Conservation (phyloP, 1,140 invertebrate genomes). For the Carposina sasakii region DNA sequence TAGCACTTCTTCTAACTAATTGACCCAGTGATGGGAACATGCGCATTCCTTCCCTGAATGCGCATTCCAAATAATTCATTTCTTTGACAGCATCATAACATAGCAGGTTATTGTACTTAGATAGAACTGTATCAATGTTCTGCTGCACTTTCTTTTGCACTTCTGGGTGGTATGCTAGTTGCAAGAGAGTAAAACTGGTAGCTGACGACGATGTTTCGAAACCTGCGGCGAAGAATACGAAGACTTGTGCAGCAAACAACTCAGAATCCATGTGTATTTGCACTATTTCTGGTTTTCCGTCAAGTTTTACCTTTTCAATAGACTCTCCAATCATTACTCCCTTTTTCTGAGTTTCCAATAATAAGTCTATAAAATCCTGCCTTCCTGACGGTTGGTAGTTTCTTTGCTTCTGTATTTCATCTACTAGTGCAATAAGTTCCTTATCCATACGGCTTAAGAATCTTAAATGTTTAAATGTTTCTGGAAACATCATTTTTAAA, state of each 20-base stretch:
- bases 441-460: background rate
- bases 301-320: background rate
- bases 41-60: slow-evolving; percentile 1
- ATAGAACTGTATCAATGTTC: background rate
- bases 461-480: background rate
- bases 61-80: slow-evolving; percentile 1
- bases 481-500: background rate
- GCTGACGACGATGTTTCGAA: slow-evolving; percentile 3
- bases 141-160: slow-evolving; percentile 2
- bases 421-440: background rate
- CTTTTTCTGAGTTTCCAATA: background rate
- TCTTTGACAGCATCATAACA: background rate
- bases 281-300: background rate
- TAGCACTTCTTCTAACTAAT: background rate
- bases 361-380: background rate
- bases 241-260: background rate
- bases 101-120: background rate
- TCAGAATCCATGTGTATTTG: background rate
- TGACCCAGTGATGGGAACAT: background rate
- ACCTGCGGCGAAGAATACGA: slow-evolving; percentile 4
- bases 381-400: background rate
- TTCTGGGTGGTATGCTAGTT: background rate
- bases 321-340: background rate
- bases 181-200: background rate
- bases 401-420: background rate